Conservation (phyloP, 37 sponge, comb jelly and placozoan species). For the Mnemiopsis leidyi region DNA sequence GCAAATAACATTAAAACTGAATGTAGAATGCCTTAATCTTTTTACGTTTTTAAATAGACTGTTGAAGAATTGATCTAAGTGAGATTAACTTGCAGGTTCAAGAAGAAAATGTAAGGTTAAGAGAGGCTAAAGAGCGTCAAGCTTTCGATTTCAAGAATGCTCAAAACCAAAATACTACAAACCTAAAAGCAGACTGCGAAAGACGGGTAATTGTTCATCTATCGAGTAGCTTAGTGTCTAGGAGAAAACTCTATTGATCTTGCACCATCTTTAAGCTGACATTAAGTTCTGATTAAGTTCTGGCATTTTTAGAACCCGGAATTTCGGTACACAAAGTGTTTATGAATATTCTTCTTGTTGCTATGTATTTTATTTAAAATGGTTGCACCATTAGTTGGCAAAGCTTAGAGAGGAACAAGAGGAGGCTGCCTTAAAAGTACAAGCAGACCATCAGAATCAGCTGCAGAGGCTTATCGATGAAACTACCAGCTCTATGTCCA, state of each 20-base stretch:
- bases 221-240: too few relatives aligned
- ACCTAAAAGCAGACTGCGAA: not conserved
- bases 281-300: too few relatives aligned
- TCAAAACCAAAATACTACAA: not conserved
- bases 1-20: not conserved
- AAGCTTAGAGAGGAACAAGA: not conserved
- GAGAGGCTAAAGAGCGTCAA: slow-evolving; percentile 10
- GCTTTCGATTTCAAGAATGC: slow-evolving; percentile 2
- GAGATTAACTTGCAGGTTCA: not conserved
- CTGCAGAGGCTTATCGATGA: slow-evolving; percentile 27
- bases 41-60: too few relatives aligned
- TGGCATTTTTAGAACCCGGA: too few relatives aligned
- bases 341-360: too few relatives aligned
- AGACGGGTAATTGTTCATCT: not conserved
- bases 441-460: not conserved
- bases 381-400: too few relatives aligned
- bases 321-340: too few relatives aligned
- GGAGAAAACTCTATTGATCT: too few relatives aligned
- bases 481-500: not conserved
- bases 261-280: too few relatives aligned
- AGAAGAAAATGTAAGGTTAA: not conserved
- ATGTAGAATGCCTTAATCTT: too few relatives aligned
- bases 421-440: not conserved
- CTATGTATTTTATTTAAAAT: too few relatives aligned
- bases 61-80: not conserved